Conservation (phyloP, 1,140 invertebrate genomes). For the Cepaea nemoralis region DNA sequence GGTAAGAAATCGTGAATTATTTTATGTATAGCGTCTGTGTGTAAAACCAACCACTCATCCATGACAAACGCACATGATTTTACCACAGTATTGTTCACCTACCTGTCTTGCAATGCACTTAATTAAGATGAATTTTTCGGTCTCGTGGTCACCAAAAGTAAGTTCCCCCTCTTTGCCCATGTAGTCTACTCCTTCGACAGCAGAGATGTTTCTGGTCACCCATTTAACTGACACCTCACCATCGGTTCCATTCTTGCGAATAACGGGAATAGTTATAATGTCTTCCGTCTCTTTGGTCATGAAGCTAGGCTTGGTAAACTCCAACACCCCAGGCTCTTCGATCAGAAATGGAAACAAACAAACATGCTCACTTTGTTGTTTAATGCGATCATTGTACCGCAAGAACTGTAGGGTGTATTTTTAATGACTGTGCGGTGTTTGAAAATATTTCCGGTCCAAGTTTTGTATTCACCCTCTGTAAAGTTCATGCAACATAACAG, state of each 20-base stretch:
- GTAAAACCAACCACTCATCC: too few relatives aligned
- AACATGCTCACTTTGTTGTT: too few relatives aligned
- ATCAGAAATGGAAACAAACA: too few relatives aligned
- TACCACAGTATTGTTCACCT: conserved; percentile 36
- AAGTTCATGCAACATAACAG: too few relatives aligned
- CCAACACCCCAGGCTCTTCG: conserved; percentile 78
- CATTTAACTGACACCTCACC: conserved; percentile 77
- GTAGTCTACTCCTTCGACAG: conserved; percentile 76
- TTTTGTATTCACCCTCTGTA: too few relatives aligned
- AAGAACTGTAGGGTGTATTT: too few relatives aligned
- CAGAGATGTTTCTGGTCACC: conserved; percentile 77
- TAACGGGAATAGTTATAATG: conserved; percentile 74
- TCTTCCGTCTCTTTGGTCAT: conserved; percentile 78
- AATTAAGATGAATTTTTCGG: conserved; percentile 75
- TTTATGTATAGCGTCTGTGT: too few relatives aligned
- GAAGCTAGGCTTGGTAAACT: conserved; percentile 77
- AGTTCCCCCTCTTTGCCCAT: conserved; percentile 73
- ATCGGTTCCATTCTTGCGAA: conserved; percentile 77
- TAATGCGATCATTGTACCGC: too few relatives aligned
- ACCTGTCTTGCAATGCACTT: conserved; percentile 71
- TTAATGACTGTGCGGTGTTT: too few relatives aligned
- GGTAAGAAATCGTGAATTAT: too few relatives aligned
- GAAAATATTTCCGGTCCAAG: too few relatives aligned
- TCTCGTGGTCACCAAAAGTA: conserved; percentile 77
- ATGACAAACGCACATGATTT: too few relatives aligned